Evolutionary conservation across 2,113 vertebrate species (phyloP), one percentile per base, ranked within the genome.

Genomic region (Podiceps cristatus): DNA sequence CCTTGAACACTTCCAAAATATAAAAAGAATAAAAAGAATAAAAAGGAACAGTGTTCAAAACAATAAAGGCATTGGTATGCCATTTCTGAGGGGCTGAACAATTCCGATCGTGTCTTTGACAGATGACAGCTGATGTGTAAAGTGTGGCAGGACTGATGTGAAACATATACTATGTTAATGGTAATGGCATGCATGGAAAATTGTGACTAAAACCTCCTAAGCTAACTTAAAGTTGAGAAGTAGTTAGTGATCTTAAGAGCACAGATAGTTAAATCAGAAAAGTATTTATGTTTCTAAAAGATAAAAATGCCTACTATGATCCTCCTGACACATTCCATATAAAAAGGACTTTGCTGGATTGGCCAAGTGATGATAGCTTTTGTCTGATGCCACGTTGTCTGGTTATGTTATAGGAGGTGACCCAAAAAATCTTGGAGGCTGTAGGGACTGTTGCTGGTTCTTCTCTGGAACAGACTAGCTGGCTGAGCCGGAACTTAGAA

Each of bases 381-480:
- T 15, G 29, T 73, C 63, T 94, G 68, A 93, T 72, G 53, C 14
- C 47, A 18, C 42, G 10, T 82, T 74, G 17, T 56, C 72, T 88
- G 71, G 8, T 90, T 77, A 2, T 24, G 6, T 98, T 86, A 31
- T 79, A 99, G 99, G 99, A 99, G 63, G 98, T 99, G 97, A 99
- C 99, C 42, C 99, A 99, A 76, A 99, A 98, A 93, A 98, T 99
- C 93, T 97, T 99, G 20, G 99, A 99, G 93, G 98, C 99, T 7
- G 99, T 99, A 45, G 99, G 99, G 3, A 99, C 98, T 29, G 98
- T 99, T 44, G 99, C 99, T 20, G 99, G 99, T 7, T 99, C 99
- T 1, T 99, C 99, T 71, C 97, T 99, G 91, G 99, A 99, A 68
- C 99, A 99, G 96, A 99, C 99, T 86, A 99, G 99, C 83, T 99